phyloP scores from a whole-genome alignment of 1,140 invertebrate genomes.

The Mamestra configurata region DNA sequence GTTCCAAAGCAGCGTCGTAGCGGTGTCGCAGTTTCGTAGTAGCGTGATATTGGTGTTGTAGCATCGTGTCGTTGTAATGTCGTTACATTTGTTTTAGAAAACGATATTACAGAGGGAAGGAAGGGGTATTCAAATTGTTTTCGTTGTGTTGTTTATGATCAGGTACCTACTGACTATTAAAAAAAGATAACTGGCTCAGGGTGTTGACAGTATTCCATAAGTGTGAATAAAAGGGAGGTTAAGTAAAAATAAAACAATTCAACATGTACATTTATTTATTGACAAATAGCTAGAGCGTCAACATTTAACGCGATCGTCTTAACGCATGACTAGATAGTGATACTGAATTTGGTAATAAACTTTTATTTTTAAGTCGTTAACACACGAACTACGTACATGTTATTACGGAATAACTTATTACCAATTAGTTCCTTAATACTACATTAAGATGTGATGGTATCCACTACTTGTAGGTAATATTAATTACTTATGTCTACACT shows the following conservation, averaged over 20 bases:
- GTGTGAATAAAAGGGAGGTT: not conserved
- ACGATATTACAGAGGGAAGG: too few species aligned
- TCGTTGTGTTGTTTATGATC: too few species aligned
- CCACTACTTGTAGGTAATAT: slow-evolving; percentile 5
- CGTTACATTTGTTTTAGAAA: too few species aligned
- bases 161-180: too few species aligned
- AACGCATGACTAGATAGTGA: slow-evolving; percentile 57
- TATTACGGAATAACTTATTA: slow-evolving; percentile 40
- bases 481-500: slow-evolving; percentile 38
- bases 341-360: slow-evolving; percentile 45
- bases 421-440: slow-evolving; percentile 40
- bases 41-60: too few species aligned
- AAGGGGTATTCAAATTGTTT: too few species aligned
- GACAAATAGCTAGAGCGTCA: slow-evolving; percentile 53
- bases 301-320: slow-evolving; percentile 40
- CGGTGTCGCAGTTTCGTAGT: too few species aligned
- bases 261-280: slow-evolving; percentile 58
- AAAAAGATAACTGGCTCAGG: too few species aligned
- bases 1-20: too few species aligned
- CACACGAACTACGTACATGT: slow-evolving; percentile 32
- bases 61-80: too few species aligned
- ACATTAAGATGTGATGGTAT: slow-evolving; percentile 36
- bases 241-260: slow-evolving; percentile 45
- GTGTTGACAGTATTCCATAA: not conserved
- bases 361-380: slow-evolving; percentile 33